Evolutionary conservation across 2,797 vertebrate genomes (phyloP).

Genomic region (Gadopsis bispinosus): DNA sequence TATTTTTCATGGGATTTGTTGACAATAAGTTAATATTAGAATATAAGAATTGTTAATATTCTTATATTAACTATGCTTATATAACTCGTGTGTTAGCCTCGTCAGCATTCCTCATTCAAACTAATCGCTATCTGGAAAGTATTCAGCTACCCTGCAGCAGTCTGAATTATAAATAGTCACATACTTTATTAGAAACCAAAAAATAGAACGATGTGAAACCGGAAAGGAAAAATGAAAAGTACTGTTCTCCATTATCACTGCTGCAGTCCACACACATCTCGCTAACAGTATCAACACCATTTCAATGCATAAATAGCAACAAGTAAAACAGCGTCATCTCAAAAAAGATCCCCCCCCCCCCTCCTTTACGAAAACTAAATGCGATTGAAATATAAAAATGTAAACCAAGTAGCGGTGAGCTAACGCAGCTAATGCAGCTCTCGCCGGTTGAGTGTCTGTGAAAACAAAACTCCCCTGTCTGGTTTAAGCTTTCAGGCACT

Average conservation of each 20-base stretch:
- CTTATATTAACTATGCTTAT: too few species aligned
- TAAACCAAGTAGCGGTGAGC: conserved; percentile 57
- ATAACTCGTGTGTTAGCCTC: too few species aligned
- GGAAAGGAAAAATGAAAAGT: background rate
- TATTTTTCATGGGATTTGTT: conserved; percentile 9
- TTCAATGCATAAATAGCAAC: conserved; percentile 35
- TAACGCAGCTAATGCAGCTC: background rate
- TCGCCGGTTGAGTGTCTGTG: conserved; percentile 9
- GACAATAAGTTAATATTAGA: too few species aligned
- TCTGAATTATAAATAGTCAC: background rate
- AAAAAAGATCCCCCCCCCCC: too few species aligned
- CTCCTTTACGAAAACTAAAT: background rate
- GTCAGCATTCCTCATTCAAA: background rate
- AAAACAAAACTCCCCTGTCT: background rate
- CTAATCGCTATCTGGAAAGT: background rate
- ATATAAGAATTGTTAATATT: too few species aligned
- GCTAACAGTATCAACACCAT: background rate
- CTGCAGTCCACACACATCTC: background rate
- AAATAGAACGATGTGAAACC: background rate
- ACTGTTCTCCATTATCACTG: background rate
- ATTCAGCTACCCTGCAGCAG: background rate
- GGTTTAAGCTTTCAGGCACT: conserved; percentile 61
- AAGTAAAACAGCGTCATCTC: conserved; percentile 19
- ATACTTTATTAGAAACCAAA: background rate
- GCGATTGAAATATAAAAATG: conserved; percentile 53